Conservation (phyloP, 2,113 vertebrate species). For the Dasyurus viverrinus region DNA sequence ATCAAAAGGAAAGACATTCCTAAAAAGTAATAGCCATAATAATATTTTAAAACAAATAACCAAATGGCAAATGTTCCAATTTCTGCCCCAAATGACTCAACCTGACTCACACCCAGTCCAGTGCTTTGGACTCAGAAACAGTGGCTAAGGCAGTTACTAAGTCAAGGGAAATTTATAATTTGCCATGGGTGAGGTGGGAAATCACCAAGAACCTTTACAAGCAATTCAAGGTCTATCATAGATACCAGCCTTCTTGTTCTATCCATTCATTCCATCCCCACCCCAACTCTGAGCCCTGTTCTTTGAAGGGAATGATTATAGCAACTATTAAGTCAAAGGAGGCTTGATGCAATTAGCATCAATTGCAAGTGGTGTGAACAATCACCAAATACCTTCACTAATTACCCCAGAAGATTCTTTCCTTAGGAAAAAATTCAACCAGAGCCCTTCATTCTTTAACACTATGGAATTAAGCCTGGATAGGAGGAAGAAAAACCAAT, state of each 20-base stretch:
- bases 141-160: neutral
- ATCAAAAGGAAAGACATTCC: neutral
- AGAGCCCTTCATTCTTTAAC: neutral
- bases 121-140: neutral
- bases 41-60: neutral
- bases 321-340: neutral
- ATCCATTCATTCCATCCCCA: neutral
- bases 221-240: neutral
- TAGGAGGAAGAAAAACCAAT: neutral
- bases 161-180: neutral
- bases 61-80: neutral
- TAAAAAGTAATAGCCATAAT: neutral
- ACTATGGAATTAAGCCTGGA: neutral
- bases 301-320: neutral
- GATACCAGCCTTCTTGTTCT: neutral
- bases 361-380: neutral
- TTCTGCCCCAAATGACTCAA: neutral
- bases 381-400: neutral
- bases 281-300: neutral
- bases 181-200: neutral
- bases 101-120: neutral
- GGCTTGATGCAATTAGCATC: neutral
- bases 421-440: neutral
- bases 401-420: neutral
- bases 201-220: neutral